phyloP scores from a whole-genome alignment of 2,113 vertebrate species.

The Azemiops feae region DNA sequence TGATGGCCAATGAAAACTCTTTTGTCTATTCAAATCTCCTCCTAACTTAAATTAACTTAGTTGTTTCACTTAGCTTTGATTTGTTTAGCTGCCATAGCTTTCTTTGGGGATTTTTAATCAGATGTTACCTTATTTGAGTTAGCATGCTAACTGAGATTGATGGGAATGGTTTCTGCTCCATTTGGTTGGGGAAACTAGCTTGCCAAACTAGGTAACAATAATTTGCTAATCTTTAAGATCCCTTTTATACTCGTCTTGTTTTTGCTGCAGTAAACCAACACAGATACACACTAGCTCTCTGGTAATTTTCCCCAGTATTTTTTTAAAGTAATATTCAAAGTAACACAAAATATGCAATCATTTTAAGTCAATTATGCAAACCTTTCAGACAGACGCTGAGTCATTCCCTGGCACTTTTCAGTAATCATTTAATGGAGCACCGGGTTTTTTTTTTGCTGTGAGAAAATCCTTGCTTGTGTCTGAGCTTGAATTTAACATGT shows the following conservation, averaged over 20 bases:
- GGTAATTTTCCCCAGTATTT: background rate
- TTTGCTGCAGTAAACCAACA: background rate
- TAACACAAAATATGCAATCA: background rate
- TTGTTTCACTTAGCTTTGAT: background rate
- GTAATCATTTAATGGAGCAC: conserved; percentile 52
- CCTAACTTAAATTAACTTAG: background rate
- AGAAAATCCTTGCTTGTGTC: conserved; percentile 39
- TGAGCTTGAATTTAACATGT: conserved; percentile 37
- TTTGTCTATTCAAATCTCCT: background rate
- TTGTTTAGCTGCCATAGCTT: background rate
- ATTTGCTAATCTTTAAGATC: background rate
- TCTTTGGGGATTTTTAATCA: background rate
- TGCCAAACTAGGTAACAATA: background rate
- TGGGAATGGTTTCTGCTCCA: background rate
- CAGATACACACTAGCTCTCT: background rate
- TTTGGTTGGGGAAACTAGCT: background rate
- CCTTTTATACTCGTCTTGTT: background rate
- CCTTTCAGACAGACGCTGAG: conserved; percentile 41
- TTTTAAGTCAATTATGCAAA: conserved; percentile 24
- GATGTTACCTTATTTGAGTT: background rate
- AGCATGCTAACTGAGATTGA: background rate
- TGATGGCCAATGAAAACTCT: background rate
- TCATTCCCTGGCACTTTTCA: conserved; percentile 44
- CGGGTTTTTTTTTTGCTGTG: conserved; percentile 22
- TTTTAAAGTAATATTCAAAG: conserved; percentile 9